A percentile compares a stretch with the other conserved stretches of the same genome.
phyloP scores from a whole-genome alignment of 2,113 vertebrate species.

The Boulengeromyrus knoepffleri region DNA sequence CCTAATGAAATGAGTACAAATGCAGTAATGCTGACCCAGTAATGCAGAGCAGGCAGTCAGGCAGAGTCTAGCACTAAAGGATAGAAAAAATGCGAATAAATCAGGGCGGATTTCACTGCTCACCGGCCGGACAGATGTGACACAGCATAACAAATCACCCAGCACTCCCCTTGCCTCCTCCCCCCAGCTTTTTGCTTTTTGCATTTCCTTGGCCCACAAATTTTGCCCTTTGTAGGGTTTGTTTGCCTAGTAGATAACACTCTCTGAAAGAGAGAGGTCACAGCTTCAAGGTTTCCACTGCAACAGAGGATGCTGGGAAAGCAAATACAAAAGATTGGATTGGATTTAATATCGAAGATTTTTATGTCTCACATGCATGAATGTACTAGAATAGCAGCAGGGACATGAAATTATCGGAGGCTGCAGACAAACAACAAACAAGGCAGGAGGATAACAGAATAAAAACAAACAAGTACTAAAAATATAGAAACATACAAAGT shows the following conservation, averaged over 20 bases:
- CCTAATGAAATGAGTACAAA: neutral
- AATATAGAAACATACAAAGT: neutral
- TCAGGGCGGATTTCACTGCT: neutral
- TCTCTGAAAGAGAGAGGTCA: neutral
- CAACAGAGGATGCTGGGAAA: neutral
- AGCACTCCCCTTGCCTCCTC: neutral
- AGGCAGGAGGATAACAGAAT: neutral
- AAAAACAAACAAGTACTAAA: neutral
- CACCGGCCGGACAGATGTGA: neutral
- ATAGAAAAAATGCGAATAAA: neutral
- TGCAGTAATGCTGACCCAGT: neutral
- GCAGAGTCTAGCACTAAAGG: neutral
- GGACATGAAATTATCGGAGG: no score
- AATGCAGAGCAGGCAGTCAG: neutral
- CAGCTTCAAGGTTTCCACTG: neutral
- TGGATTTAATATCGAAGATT: neutral
- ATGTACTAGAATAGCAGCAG: neutral
- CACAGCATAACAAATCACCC: neutral
- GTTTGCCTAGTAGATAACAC: conserved; percentile 14
- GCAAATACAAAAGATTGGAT: neutral
- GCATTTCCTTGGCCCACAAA: neutral
- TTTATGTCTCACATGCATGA: neutral
- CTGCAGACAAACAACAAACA: neutral
- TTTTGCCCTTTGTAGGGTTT: neutral
- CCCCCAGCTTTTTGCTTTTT: neutral